Percentiles rank a stretch among this genome's conserved stretches.
phyloP scores from a whole-genome alignment of 2,888 invertebrate species.

The Phaonia tiefii region DNA sequence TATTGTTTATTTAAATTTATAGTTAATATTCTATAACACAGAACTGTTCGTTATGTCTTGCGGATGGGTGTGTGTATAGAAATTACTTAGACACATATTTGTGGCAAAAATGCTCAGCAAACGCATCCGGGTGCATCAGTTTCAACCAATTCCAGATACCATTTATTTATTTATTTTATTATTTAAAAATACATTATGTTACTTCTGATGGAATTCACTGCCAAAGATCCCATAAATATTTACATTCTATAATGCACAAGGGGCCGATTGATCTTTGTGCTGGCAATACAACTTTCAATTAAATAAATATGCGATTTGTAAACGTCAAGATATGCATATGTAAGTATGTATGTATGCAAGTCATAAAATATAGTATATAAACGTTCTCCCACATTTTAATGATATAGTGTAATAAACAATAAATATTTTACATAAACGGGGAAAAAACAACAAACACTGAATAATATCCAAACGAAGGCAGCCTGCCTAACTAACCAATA shows the following conservation, averaged over 20 bases:
- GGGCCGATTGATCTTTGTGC: slow-evolving; percentile 44
- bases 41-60: no score
- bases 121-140: neutral
- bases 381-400: neutral
- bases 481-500: neutral
- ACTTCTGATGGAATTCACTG: slow-evolving; percentile 41
- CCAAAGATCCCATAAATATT: slow-evolving; percentile 53
- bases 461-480: slow-evolving; percentile 1
- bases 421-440: neutral
- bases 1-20: no score
- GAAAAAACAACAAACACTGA: neutral
- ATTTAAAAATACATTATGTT: neutral
- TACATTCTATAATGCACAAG: slow-evolving; percentile 46
- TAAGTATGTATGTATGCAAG: neutral
- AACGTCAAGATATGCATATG: neutral
- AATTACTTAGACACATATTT: no score
- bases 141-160: slow-evolving; percentile 31
- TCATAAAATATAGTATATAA: no score
- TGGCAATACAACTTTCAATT: slow-evolving; percentile 21
- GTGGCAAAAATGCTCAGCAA: no score
- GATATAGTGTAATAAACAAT: slow-evolving; percentile 43
- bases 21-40: no score
- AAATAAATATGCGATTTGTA: slow-evolving; percentile 29
- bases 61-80: no score
- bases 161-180: neutral